Evolutionary conservation across 2,797 vertebrate species (phyloP).

Genomic region (Premnoplex brunnescens): DNA sequence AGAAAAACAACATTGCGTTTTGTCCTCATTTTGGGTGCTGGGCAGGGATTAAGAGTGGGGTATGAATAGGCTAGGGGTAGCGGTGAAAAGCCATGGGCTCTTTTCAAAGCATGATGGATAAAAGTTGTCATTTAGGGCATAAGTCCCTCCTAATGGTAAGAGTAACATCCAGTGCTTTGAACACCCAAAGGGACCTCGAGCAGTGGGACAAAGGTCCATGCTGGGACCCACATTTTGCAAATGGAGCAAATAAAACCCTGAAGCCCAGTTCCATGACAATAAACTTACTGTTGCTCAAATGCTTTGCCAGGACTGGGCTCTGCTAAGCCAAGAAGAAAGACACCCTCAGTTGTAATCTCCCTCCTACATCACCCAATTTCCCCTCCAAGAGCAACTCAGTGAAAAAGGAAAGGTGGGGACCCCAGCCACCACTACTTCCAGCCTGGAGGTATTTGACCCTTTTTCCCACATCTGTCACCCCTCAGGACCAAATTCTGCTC

Average conservation of each 20-base stretch:
- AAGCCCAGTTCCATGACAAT: background rate
- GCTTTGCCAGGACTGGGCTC: rapidly evolving
- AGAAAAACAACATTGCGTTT: background rate
- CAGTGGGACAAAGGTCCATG: background rate
- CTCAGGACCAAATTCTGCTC: background rate
- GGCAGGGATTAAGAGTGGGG: background rate
- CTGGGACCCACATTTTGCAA: background rate
- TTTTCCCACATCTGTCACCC: background rate
- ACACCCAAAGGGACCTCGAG: background rate
- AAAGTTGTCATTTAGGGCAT: background rate
- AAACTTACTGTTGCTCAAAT: background rate
- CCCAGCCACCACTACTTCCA: rapidly evolving
- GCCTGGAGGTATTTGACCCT: background rate
- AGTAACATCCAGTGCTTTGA: background rate
- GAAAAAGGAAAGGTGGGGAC: background rate
- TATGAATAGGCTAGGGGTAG: background rate
- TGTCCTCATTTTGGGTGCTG: background rate
- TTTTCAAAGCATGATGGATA: background rate
- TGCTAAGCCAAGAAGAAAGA: background rate
- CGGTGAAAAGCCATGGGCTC: background rate
- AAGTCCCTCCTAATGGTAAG: background rate
- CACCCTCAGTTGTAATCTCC: rapidly evolving
- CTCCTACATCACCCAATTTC: rapidly evolving
- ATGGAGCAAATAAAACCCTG: background rate
- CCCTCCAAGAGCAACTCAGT: background rate